These are phyloP conservation scores for Eurystomus gularis DNA, from an alignment of 2,113 vertebrate genomes.

Conservation along the genomic window DNA sequence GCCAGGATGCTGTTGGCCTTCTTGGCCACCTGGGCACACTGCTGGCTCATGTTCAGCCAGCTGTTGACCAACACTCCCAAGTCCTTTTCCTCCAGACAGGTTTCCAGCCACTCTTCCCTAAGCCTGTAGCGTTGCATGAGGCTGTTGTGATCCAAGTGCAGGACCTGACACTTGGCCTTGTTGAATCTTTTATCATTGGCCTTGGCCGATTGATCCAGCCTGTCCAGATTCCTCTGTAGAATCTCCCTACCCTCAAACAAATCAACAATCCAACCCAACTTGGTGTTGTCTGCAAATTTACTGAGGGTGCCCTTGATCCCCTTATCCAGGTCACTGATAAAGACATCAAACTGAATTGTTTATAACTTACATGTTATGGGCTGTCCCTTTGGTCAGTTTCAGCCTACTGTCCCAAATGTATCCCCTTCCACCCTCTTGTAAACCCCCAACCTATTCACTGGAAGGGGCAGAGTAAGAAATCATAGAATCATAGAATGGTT, in stretches of 20 bases:
- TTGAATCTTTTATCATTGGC: background rate
- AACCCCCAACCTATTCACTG: background rate
- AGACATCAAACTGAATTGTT: background rate
- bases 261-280: background rate
- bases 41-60: background rate
- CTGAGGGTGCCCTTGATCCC: background rate
- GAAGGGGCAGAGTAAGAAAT: background rate
- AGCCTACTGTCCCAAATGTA: background rate
- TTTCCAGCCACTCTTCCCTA: background rate
- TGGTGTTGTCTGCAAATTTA: background rate
- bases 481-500: background rate
- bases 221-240: background rate
- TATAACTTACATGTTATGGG: background rate
- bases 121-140: background rate
- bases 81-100: background rate
- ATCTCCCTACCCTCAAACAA: background rate
- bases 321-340: background rate
- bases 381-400: background rate
- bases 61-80: background rate
- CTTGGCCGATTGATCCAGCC: background rate
- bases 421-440: background rate
- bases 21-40: background rate
- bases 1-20: background rate
- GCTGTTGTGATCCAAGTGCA: background rate
- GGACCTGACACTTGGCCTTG: background rate